Conservation (phyloP, 1,140 invertebrate genomes). For the Trachymyrmex cornetzi region DNA sequence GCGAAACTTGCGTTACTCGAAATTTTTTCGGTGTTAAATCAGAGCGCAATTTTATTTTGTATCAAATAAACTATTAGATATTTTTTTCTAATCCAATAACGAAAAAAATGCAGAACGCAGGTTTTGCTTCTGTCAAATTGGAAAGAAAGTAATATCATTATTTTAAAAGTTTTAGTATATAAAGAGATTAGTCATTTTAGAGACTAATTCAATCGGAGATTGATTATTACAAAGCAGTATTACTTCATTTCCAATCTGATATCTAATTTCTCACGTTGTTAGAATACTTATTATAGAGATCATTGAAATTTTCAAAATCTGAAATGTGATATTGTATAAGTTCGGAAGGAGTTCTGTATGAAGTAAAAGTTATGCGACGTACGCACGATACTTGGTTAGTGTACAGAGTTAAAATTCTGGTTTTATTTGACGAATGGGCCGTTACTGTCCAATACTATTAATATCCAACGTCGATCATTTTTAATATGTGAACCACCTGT, state of each 20-base stretch:
- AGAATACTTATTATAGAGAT: background rate
- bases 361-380: slow-evolving; percentile 14
- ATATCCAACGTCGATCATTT: background rate
- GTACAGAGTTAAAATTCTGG: slow-evolving; percentile 28
- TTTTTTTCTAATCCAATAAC: slow-evolving; percentile 10
- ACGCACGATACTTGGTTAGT: background rate
- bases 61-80: slow-evolving; percentile 13
- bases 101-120: background rate
- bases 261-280: background rate
- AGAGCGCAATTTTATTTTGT: slow-evolving; percentile 8
- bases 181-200: background rate
- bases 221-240: slow-evolving; percentile 4
- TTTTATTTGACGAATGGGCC: slow-evolving; percentile 40
- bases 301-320: slow-evolving; percentile 25
- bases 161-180: background rate
- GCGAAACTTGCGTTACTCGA: background rate
- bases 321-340: slow-evolving; percentile 37
- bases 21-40: slow-evolving; percentile 25
- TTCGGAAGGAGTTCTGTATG: background rate
- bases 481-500: background rate
- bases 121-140: slow-evolving; percentile 8
- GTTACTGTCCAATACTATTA: slow-evolving; percentile 31
- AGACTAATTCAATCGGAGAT: slow-evolving; percentile 2
- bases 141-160: background rate
- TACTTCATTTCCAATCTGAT: slow-evolving; percentile 17